Percentiles rank a stretch among this genome's conserved stretches.
phyloP scores from a whole-genome alignment of 2,113 vertebrate genomes.

The Zosterops borbonicus region DNA sequence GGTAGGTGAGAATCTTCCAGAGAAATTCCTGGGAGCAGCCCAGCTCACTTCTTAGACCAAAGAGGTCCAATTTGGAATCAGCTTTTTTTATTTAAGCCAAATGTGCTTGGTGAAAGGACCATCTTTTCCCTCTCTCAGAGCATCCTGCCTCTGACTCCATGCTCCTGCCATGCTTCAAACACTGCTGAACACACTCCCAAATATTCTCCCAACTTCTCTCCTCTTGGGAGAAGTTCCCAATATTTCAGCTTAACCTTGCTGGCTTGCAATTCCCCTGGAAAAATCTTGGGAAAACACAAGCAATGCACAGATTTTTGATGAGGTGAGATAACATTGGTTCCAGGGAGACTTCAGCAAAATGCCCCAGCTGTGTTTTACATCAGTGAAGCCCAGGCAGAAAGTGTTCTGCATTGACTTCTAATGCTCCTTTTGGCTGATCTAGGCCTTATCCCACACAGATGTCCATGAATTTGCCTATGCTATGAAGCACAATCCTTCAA shows the following conservation, averaged over 20 bases:
- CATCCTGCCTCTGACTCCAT: background rate
- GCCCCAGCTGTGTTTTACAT: slow-evolving; percentile 34
- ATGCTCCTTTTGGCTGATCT: slow-evolving; percentile 1
- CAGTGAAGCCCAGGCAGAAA: background rate
- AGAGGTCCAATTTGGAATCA: background rate
- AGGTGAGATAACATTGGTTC: slow-evolving; percentile 32
- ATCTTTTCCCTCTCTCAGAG: background rate
- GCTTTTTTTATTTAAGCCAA: background rate
- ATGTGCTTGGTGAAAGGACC: background rate
- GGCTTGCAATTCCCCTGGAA: background rate
- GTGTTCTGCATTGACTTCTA: background rate
- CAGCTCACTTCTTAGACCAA: background rate
- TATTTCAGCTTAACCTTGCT: background rate
- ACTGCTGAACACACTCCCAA: background rate
- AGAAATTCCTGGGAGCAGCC: background rate
- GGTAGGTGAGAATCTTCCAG: background rate
- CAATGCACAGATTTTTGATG: background rate
- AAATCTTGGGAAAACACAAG: background rate
- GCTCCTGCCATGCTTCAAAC: background rate
- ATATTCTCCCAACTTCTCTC: background rate
- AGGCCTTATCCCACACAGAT: background rate
- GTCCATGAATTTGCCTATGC: background rate
- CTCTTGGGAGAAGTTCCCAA: background rate
- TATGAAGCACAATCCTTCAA: slow-evolving; percentile 19
- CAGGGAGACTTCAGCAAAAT: slow-evolving; percentile 39